These are phyloP conservation scores for Nestor notabilis DNA, from an alignment of 2,113 vertebrate species.

Conservation along the genomic window DNA sequence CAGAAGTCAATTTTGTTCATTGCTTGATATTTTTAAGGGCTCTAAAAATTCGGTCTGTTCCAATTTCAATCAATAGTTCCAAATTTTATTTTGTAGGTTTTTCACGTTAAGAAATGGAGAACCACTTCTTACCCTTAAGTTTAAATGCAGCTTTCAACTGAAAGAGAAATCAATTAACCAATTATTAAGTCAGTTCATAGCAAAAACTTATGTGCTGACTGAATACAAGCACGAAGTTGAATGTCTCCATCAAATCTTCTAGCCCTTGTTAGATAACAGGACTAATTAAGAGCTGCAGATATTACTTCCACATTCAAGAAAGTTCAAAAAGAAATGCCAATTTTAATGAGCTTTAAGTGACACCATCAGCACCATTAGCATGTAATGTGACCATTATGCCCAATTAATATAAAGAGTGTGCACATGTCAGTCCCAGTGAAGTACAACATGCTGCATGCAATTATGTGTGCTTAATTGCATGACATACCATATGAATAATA, in stretches of 20 bases:
- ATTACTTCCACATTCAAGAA: neutral
- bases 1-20: neutral
- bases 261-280: neutral
- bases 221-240: neutral
- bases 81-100: neutral
- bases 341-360: neutral
- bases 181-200: slow-evolving; percentile 25
- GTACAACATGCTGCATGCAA: slow-evolving; percentile 77
- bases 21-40: neutral
- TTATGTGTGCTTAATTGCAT: slow-evolving; percentile 39
- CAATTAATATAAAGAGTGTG: neutral
- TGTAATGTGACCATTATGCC: neutral
- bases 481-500: slow-evolving; percentile 95
- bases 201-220: neutral
- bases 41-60: neutral
- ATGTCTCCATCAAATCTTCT: neutral
- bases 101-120: neutral
- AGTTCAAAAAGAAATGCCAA: neutral
- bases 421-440: slow-evolving; percentile 14
- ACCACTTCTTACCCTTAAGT: neutral
- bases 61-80: neutral
- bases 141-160: neutral
- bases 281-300: neutral
- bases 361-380: neutral
- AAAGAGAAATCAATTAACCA: neutral